Percentiles rank a stretch among this genome's conserved stretches.
These are phyloP conservation scores for Intellagama lesueurii DNA, from an alignment of 2,797 vertebrate genomes.

Conservation along the genomic window DNA sequence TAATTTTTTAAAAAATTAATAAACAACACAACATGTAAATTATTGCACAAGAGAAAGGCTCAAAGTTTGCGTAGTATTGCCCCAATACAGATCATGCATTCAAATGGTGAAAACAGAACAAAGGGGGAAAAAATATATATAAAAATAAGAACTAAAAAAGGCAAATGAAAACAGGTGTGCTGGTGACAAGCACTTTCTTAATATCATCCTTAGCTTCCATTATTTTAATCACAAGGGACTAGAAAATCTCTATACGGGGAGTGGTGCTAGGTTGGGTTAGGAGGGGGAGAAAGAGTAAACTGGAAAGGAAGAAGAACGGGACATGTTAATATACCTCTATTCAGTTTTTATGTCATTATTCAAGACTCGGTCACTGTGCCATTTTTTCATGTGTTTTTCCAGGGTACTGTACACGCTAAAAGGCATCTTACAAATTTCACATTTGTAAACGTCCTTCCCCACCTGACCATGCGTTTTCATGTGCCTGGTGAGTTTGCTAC, in stretches of 20 bases:
- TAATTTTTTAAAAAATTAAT: constrained; percentile 83
- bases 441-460: constrained; percentile 99
- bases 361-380: constrained; percentile 99
- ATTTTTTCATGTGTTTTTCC: constrained; percentile 99
- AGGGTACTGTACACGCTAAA: constrained; percentile 99
- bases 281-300: constrained; percentile 42
- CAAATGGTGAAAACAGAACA: constrained; percentile 91
- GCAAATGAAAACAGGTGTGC: constrained; percentile 91
- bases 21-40: constrained; percentile 99
- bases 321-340: constrained; percentile 91
- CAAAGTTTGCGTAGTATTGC: constrained; percentile 99
- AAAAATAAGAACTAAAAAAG: constrained; percentile 30
- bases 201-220: constrained; percentile 89
- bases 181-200: constrained; percentile 96
- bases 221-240: constrained; percentile 87
- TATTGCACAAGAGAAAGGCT: constrained; percentile 99
- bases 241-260: constrained; percentile 92
- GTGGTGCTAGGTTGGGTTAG: constrained; percentile 6
- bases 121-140: constrained; percentile 50
- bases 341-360: constrained; percentile 99
- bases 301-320: constrained; percentile 61
- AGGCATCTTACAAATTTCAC: constrained; percentile 99
- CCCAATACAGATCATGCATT: constrained; percentile 99
- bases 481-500: constrained; percentile 99
- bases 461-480: constrained; percentile 99